Conservation (phyloP, 1,140 invertebrate genomes). For the Apocrypta bakeri region DNA sequence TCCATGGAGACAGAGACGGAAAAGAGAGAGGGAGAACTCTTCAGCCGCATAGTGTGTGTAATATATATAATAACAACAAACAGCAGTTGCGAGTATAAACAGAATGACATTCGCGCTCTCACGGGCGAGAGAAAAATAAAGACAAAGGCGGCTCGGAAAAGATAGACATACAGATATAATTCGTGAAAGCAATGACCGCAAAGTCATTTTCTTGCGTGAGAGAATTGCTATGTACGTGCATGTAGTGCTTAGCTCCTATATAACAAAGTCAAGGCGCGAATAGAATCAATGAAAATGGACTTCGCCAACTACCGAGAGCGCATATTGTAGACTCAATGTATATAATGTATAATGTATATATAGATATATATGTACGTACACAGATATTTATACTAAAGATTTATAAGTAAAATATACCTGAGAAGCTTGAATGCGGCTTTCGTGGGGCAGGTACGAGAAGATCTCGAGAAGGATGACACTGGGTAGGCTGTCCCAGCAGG, state of each 20-base stretch:
- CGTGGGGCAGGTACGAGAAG: constrained; percentile 76
- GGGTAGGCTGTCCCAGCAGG: constrained; percentile 76
- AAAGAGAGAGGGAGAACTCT: not conserved
- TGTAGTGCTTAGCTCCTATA: too few relatives aligned
- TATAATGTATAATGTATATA: not conserved
- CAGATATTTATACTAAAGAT: too few relatives aligned
- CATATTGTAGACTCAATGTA: not conserved
- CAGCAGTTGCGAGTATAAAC: constrained; percentile 22
- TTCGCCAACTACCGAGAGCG: not conserved
- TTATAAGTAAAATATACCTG: too few relatives aligned
- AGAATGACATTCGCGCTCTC: constrained; percentile 37
- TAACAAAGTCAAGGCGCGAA: too few relatives aligned
- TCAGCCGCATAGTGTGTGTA: not conserved
- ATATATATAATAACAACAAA: not conserved
- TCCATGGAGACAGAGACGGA: not conserved
- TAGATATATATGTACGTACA: not conserved
- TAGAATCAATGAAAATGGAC: constrained; percentile 38
- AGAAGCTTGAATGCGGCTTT: constrained; percentile 77
- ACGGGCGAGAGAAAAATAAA: not conserved
- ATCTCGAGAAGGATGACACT: constrained; percentile 79
- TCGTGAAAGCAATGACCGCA: not conserved
- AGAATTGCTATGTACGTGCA: not conserved
- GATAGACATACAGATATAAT: constrained; percentile 2
- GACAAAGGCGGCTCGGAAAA: not conserved
- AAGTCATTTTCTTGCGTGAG: too few relatives aligned